Conservation (phyloP, 2,888 invertebrate species). For the Beris morrisii region DNA sequence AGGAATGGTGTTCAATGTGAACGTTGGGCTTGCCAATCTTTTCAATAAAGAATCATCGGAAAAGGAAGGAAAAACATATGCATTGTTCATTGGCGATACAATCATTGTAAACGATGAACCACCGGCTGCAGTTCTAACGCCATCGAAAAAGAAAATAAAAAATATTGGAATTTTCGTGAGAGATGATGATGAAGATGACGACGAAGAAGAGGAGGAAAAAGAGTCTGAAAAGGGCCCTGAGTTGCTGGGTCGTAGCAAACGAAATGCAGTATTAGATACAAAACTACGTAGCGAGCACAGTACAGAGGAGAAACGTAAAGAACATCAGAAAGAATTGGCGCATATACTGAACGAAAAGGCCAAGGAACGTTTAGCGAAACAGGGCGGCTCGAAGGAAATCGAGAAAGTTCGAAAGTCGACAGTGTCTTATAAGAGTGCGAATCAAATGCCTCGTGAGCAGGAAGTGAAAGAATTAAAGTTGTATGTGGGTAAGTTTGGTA, state of each 20-base stretch:
- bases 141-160: slow-evolving; percentile 92
- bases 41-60: slow-evolving; percentile 79
- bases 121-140: slow-evolving; percentile 84
- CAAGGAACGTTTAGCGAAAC: slow-evolving; percentile 85
- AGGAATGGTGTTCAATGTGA: slow-evolving; percentile 96
- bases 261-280: slow-evolving; percentile 90
- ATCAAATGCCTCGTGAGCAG: slow-evolving; percentile 89
- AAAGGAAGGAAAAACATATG: slow-evolving; percentile 86
- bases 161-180: slow-evolving; percentile 94
- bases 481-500: slow-evolving; percentile 76
- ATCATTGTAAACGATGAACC: slow-evolving; percentile 90
- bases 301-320: slow-evolving; percentile 94
- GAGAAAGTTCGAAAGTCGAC: slow-evolving; percentile 92
- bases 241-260: slow-evolving; percentile 67
- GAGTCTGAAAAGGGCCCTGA: slow-evolving; percentile 61
- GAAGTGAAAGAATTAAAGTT: slow-evolving; percentile 93
- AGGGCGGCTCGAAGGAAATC: slow-evolving; percentile 80
- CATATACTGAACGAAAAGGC: slow-evolving; percentile 90
- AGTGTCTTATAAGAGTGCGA: slow-evolving; percentile 89
- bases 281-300: slow-evolving; percentile 93
- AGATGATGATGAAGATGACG: slow-evolving; percentile 83
- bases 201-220: slow-evolving; percentile 71
- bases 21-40: slow-evolving; percentile 86
- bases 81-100: slow-evolving; percentile 95
- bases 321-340: slow-evolving; percentile 94